Percentiles rank a stretch among this genome's conserved stretches.
Conservation (phyloP, 2,797 vertebrate genomes). For the Crypturellus tataupa region DNA sequence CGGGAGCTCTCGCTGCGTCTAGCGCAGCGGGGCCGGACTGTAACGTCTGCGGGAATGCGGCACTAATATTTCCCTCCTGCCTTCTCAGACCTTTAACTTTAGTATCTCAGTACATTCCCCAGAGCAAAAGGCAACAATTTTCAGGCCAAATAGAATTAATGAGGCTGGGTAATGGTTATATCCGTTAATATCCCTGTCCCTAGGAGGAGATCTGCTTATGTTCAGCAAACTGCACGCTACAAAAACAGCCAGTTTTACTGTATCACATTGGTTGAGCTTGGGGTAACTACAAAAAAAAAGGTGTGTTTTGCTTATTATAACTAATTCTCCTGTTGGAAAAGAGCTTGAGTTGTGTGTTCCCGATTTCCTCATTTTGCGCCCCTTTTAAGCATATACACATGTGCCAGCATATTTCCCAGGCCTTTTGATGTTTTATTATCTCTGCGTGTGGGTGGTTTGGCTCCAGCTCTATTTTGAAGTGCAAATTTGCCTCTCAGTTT, state of each 20-base stretch:
- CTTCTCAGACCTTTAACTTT: neutral
- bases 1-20: neutral
- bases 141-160: constrained; percentile 27
- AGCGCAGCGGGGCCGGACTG: neutral
- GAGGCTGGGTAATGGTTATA: neutral
- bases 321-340: neutral
- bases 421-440: constrained; percentile 66
- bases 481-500: constrained; percentile 58
- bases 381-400: constrained; percentile 24
- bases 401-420: constrained; percentile 24
- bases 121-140: neutral
- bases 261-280: neutral
- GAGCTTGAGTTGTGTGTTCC: neutral
- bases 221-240: neutral
- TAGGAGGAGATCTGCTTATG: neutral
- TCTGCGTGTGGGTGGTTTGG: constrained; percentile 43
- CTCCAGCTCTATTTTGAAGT: constrained; percentile 65
- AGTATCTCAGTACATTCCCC: neutral
- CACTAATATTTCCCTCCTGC: neutral
- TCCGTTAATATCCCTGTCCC: neutral
- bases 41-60: neutral
- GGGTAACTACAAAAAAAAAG: neutral
- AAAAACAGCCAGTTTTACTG: neutral
- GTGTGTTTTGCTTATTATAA: neutral
- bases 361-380: neutral